These are phyloP conservation scores for Halisarca cf. caerulea DNA, from an alignment of 37 sponge, comb jelly and placozoan genomes.

Conservation along the genomic window DNA sequence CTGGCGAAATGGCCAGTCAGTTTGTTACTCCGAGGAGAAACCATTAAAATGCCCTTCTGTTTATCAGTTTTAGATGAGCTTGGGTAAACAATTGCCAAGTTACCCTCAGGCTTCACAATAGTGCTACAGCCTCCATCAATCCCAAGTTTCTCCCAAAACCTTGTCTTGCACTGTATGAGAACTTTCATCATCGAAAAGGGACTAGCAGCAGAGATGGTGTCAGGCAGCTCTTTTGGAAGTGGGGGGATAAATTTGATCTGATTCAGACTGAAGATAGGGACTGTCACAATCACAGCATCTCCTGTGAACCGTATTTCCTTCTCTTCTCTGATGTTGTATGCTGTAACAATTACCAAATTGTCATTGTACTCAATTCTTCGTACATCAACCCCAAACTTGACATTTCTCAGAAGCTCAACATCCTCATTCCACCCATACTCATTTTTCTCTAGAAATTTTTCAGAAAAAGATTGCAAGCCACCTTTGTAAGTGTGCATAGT, in stretches of 20 bases:
- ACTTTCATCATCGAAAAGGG: constrained; percentile 44
- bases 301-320: background rate
- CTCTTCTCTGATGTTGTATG: constrained; percentile 11
- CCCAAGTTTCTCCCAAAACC: constrained; percentile 52
- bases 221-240: background rate
- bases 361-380: constrained; percentile 9
- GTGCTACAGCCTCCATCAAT: constrained; percentile 48
- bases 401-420: background rate
- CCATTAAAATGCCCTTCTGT: too few relatives aligned
- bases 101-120: constrained; percentile 19
- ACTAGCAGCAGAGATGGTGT: constrained; percentile 18
- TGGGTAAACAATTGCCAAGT: constrained; percentile 50
- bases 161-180: constrained; percentile 43
- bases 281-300: constrained; percentile 53
- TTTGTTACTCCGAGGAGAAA: background rate
- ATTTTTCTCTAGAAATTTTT: constrained; percentile 22
- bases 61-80: background rate
- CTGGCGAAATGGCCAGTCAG: constrained; percentile 35
- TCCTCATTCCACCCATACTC: background rate
- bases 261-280: constrained; percentile 36
- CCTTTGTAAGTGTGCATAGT: constrained; percentile 58
- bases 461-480: constrained; percentile 39
- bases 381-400: constrained; percentile 15
- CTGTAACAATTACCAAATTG: background rate
- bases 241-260: constrained; percentile 20